Evolutionary conservation across 2,797 vertebrate species (phyloP).

Genomic region (Mionectes olivaceus): DNA sequence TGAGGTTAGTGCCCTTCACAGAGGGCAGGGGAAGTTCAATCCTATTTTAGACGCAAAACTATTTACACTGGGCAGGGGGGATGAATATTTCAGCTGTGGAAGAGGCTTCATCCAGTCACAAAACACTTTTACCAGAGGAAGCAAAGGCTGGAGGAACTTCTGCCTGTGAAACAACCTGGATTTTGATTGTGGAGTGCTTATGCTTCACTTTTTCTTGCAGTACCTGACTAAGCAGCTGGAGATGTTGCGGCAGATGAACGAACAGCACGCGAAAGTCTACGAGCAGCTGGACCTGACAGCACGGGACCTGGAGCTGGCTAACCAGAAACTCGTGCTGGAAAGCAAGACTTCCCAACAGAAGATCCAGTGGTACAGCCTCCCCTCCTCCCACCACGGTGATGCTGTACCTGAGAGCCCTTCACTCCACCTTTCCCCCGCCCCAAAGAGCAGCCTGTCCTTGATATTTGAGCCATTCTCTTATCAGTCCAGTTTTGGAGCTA

Average conservation of each 20-base stretch:
- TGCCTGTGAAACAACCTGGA: neutral
- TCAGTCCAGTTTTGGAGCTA: conserved; percentile 15
- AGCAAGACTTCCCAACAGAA: conserved; percentile 96
- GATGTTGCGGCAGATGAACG: conserved; percentile 92
- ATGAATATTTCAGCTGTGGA: neutral
- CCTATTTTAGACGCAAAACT: neutral
- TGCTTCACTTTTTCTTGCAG: conserved; percentile 66
- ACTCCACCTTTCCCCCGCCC: neutral
- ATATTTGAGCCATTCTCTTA: conserved; percentile 32
- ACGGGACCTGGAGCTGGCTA: conserved; percentile 93
- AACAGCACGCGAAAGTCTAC: conserved; percentile 96
- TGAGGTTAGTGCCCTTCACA: neutral
- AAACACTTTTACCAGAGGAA: neutral
- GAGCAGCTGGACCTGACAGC: conserved; percentile 96
- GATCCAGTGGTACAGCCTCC: conserved; percentile 86
- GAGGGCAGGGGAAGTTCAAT: neutral
- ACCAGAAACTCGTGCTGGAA: conserved; percentile 94
- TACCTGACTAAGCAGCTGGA: conserved; percentile 96
- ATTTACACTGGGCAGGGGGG: neutral
- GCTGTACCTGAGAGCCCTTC: neutral
- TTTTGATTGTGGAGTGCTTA: neutral
- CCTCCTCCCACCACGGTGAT: neutral
- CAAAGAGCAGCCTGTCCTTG: neutral
- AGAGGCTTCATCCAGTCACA: neutral
- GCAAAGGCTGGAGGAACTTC: neutral